Evolutionary conservation across 1,140 invertebrate genomes (phyloP).

Genomic region (Agraylea sexmaculata): DNA sequence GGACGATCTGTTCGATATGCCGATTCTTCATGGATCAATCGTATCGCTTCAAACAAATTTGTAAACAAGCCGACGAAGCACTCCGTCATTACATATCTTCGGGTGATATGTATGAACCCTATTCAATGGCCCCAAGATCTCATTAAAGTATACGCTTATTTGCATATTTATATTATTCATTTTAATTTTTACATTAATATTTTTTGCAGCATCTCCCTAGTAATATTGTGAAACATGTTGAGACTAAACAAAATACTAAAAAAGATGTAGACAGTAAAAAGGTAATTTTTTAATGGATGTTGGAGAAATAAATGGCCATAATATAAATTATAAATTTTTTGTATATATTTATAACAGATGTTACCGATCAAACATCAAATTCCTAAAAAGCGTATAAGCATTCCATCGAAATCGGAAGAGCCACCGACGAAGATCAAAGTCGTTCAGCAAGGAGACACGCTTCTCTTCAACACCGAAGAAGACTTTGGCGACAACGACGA

Average conservation of each 20-base stretch:
- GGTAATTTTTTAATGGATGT: no score
- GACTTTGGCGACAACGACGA: no score
- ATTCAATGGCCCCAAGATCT: slow-evolving; percentile 32
- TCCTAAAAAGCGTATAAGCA: no score
- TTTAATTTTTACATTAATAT: slow-evolving; percentile 12
- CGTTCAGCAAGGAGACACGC: slow-evolving; percentile 8
- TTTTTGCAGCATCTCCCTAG: slow-evolving; percentile 10
- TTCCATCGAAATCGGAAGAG: slow-evolving; percentile 20
- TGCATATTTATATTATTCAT: neutral
- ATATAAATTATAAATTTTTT: no score
- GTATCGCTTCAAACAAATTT: slow-evolving; percentile 62
- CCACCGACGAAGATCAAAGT: slow-evolving; percentile 11
- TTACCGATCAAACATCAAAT: no score
- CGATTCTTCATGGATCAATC: slow-evolving; percentile 52
- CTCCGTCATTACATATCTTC: slow-evolving; percentile 52
- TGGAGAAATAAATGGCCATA: no score
- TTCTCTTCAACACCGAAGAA: slow-evolving; percentile 6
- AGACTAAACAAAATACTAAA: no score
- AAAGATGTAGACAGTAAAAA: no score
- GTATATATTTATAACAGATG: no score
- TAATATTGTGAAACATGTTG: no score
- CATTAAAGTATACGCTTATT: slow-evolving; percentile 25
- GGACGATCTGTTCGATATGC: slow-evolving; percentile 54
- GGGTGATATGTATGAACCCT: slow-evolving; percentile 44
- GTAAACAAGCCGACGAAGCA: slow-evolving; percentile 57